Evolutionary conservation across 35 echinoderm and acorn worm species (phyloP), one percentile per base, ranked within the genome.

Genomic region (Ophiothrix spiculata): DNA sequence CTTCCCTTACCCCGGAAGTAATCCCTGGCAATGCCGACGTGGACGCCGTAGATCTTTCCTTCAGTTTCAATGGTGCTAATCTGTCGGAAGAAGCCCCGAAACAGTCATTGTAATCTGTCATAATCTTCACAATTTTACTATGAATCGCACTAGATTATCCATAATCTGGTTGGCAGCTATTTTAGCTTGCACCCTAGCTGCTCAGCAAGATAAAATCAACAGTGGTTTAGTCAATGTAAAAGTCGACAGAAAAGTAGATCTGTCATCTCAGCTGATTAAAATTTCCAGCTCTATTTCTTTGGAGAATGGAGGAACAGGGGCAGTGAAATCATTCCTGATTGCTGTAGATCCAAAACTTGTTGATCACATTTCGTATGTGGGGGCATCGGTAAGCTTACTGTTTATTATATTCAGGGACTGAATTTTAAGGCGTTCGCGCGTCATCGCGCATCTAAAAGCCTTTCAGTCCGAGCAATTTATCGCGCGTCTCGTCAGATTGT

Each of bases 231-330:
- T 88, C 16, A 98, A 91, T 84, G 77, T 46, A 39, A 91, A 94
- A 49, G 95, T 93, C 73, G 92, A 94, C 77, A 94, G 95, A 75
- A 93, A 81, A 88, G 54, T 98, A 4, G 92, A 94, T 56, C 4
- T 98, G 4, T 78, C 85, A 3, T 98, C 95, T 35, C 95, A 98
- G 78, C 91, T 98, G 64, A 92, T 94, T 28, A 93, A 98, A 83
- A 88, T 94, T 25, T 82, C 86, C 25, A 83, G 85, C 0, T 29
- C 75, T 37, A 75, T 94, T 36, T 91, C 80, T 8, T 54, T 94
- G 4, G 89, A 90, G 37, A 98, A 98, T 75, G 63, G 38, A 1
- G 95, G 95, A 17, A 80, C 77, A 40, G 84, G 88, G 0, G 56
- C 85, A 69, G 46, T 64, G 13, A 76, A 77, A 87, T 80, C 76